Base-by-base conservation (phyloP, 2,888 invertebrate genomes). In the Nesidiocoris tenuis region DNA sequence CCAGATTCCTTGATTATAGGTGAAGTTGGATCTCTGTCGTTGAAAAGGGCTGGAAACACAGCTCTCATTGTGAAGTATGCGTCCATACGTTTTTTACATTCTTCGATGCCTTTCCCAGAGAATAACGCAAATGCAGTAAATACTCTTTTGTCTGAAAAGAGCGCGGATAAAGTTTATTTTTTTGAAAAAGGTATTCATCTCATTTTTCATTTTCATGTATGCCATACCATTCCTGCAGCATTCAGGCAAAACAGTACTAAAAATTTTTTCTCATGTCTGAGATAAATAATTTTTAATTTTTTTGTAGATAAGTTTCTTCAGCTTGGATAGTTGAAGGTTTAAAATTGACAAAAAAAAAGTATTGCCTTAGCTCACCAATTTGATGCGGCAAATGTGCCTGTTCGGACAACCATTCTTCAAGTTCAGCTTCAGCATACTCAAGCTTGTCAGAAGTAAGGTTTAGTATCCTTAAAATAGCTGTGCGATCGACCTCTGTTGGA, bases 301-400 rank as follows among this genome's bases (percentile, higher is more conserved):
- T n/a, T n/a, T n/a, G n/a, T n/a, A n/a, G n/a, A n/a, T n/a, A n/a
- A n/a, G n/a, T n/a, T n/a, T n/a, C n/a, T n/a, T n/a, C n/a, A n/a
- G n/a, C n/a, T n/a, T n/a, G n/a, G n/a, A n/a, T n/a, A n/a, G n/a
- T n/a, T n/a, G n/a, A n/a, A n/a, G n/a, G n/a, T n/a, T n/a, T n/a
- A n/a, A n/a, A n/a, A n/a, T n/a, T n/a, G n/a, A n/a, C n/a, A n/a
- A n/a, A n/a, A n/a, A n/a, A n/a, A n/a, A n/a, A n/a, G n/a, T n/a
- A n/a, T n/a, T n/a, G n/a, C n/a, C n/a, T n/a, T n/a, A n/a, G n/a
- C n/a, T n/a, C 25, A 72, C 72, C 72, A 7, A 72, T 55, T 21
- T 39, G 22, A 39, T 72, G 7, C 1, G 72, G 72, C 19, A 72
- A 61, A 21, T 72, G 72, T 18, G 19, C 21, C 18, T 72, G 72